Evolutionary conservation across 1,140 invertebrate species (phyloP), one percentile per base, ranked within the genome.

Genomic region (Plodia interpunctella): DNA sequence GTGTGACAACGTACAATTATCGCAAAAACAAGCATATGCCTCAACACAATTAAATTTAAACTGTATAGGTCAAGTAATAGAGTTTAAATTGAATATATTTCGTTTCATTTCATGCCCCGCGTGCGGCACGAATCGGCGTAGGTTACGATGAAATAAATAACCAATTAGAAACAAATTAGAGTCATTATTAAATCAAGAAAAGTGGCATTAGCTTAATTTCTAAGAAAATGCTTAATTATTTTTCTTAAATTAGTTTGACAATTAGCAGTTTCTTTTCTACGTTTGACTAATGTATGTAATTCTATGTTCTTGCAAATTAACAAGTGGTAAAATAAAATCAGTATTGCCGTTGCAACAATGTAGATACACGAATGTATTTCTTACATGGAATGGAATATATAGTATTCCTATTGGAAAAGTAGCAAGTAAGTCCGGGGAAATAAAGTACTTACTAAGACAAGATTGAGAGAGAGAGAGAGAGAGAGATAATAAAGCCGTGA

Each of bases 1-100:
- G 55, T 79, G 66, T 78, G 72, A 75, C 72, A 73, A 73, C 66
- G 65, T 59, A 59, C 63, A 71, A 79, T 79, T 70, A 74, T 32
- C 17, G 52, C 63, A 44, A 53, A 53, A 53, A 53, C 51, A 53
- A 53, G 51, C 19, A n/a, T 25, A 53, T 1, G 20, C 13, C 2
- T 5, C 19, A n/a, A 2, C 1, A 56, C 49, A 57, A 58, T 32
- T 21, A 13, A 53, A 38, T 55, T 60, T 28, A 44, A 21, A 49
- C 56, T 19, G 32, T 49, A 38, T 54, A 28, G 13, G 62, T 59
- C 28, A 28, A 0, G 15, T 15, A 15, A 3, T 44, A 44, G n/a
- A 17, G 38, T 15, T 44, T 3, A 44, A 15, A 15, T 44, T 44
- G 3, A 1, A 44, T 44, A n/a, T 15, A 44, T 44, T 15, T 5